phyloP scores from a whole-genome alignment of 2,888 invertebrate genomes.

The Diarsia brunnea region DNA sequence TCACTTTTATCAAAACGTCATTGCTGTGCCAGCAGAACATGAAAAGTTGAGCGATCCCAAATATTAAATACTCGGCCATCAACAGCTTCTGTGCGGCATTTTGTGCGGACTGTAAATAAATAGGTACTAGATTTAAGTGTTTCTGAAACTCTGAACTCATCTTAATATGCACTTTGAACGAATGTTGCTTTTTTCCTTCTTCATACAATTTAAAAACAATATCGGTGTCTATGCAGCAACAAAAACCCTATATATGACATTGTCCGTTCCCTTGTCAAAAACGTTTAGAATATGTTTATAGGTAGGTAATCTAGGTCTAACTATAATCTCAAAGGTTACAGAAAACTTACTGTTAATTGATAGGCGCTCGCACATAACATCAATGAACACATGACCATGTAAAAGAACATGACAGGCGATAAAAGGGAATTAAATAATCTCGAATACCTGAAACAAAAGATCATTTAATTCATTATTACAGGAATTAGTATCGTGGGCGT shows the following conservation, averaged over 20 bases:
- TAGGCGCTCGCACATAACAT: constrained; percentile 85
- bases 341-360: constrained; percentile 81
- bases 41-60: constrained; percentile 84
- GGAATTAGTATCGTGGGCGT: constrained; percentile 41
- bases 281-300: background rate
- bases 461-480: constrained; percentile 22
- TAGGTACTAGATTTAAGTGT: background rate
- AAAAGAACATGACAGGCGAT: constrained; percentile 86
- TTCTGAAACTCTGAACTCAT: background rate
- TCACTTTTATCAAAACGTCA: constrained; percentile 81
- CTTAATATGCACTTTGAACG: background rate
- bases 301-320: background rate
- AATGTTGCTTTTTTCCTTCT: background rate
- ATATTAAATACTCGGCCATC: constrained; percentile 84
- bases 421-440: constrained; percentile 82
- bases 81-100: constrained; percentile 80
- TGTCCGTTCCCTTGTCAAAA: background rate
- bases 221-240: too few relatives aligned
- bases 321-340: background rate
- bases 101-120: constrained; percentile 75
- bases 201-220: background rate
- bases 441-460: constrained; percentile 75
- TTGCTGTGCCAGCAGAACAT: constrained; percentile 87
- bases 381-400: constrained; percentile 83
- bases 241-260: background rate